These are phyloP conservation scores for Salminus brasiliensis DNA, from an alignment of 2,113 vertebrate genomes.

Conservation along the genomic window DNA sequence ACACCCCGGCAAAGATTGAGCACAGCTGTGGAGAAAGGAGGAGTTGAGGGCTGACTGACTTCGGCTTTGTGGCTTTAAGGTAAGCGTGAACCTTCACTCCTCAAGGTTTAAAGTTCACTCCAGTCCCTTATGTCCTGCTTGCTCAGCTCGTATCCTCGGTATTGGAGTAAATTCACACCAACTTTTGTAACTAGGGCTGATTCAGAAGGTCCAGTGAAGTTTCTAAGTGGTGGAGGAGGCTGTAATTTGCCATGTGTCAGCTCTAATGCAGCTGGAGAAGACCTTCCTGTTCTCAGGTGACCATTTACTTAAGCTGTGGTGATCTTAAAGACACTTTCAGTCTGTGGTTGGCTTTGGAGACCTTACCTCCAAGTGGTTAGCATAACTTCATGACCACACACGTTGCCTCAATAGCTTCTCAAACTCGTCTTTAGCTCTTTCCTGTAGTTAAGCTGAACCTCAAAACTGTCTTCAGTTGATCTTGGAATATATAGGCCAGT, in stretches of 20 bases:
- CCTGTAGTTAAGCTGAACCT: too few species aligned
- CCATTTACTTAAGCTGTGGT: neutral
- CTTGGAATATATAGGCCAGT: neutral
- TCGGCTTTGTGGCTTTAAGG: neutral
- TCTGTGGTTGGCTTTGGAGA: neutral
- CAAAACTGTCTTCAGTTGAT: too few species aligned
- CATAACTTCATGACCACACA: neutral
- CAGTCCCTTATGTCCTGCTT: neutral
- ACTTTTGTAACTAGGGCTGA: too few species aligned
- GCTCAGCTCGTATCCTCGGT: neutral
- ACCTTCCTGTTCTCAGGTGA: neutral
- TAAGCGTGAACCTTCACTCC: conserved; percentile 2
- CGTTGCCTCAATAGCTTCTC: neutral
- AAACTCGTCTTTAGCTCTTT: neutral
- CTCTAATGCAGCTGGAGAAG: neutral
- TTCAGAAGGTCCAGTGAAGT: too few species aligned
- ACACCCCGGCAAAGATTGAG: neutral
- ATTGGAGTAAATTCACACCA: neutral
- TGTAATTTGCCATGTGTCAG: too few species aligned
- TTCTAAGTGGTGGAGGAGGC: too few species aligned
- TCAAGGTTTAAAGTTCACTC: neutral
- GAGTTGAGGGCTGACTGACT: neutral
- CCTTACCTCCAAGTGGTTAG: too few species aligned
- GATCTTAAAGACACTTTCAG: neutral
- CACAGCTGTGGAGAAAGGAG: neutral